Conservation (phyloP, 92 coral and sea anemone species). For the Parazoanthus darwini region DNA sequence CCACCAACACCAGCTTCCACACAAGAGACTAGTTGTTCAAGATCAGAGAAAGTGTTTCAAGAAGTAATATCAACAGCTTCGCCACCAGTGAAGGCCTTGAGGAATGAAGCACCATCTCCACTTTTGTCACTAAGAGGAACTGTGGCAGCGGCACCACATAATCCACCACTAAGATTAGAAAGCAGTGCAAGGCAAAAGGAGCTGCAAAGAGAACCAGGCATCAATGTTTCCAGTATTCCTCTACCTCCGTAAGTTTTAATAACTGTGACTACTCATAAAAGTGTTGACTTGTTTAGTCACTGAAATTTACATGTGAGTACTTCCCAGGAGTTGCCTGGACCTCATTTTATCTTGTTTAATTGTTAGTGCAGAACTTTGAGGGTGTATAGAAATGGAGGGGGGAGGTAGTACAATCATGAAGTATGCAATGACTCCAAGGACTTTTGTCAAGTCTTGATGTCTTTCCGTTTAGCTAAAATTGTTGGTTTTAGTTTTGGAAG, state of each 20-base stretch:
- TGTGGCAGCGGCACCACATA: not conserved
- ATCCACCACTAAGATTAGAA: not conserved
- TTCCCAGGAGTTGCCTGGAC: not conserved
- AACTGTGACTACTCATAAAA: not conserved
- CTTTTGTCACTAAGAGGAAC: not conserved
- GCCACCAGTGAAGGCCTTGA: not conserved
- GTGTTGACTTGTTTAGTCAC: not conserved
- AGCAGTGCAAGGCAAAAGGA: not conserved
- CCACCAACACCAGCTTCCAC: constrained; percentile 18
- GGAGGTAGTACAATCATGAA: too few relatives aligned
- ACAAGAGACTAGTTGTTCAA: not conserved
- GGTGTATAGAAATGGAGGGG: too few relatives aligned
- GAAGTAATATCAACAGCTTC: constrained; percentile 13
- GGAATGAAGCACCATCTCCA: not conserved
- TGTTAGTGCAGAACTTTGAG: too few relatives aligned
- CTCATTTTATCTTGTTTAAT: not conserved
- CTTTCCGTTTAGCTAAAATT: too few relatives aligned
- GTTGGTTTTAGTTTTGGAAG: too few relatives aligned
- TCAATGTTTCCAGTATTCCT: not conserved
- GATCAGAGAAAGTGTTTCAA: not conserved
- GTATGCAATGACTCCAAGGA: too few relatives aligned
- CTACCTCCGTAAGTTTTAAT: constrained; percentile 10
- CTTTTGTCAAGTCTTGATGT: too few relatives aligned
- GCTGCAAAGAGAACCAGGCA: not conserved
- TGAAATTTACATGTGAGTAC: not conserved